Evolutionary conservation across 2,797 vertebrate genomes (phyloP).

Genomic region (Betta splendens): DNA sequence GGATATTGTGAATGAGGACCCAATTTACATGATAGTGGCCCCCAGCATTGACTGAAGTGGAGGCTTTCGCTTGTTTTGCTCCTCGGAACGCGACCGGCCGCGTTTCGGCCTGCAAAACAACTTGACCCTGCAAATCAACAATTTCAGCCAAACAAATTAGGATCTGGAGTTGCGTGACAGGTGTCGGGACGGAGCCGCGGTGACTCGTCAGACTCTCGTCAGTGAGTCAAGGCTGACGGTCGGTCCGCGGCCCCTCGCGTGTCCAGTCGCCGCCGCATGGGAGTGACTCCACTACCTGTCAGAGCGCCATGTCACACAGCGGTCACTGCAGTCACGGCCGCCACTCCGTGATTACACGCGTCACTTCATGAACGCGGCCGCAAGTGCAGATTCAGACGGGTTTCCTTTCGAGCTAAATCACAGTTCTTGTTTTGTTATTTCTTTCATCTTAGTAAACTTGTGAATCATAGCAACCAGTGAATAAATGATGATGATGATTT

Average conservation of each 20-base stretch:
- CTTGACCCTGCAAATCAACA: conserved; percentile 19
- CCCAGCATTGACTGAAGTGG: conserved; percentile 69
- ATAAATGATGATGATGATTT: neutral
- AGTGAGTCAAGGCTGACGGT: conserved; percentile 72
- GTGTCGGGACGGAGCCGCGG: conserved; percentile 34
- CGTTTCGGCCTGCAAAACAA: conserved; percentile 15
- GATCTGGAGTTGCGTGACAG: conserved; percentile 44
- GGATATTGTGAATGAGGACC: conserved; percentile 74
- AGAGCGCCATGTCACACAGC: conserved; percentile 48
- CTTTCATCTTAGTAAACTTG: too few relatives aligned
- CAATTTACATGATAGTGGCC: conserved; percentile 75
- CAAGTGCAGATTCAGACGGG: conserved; percentile 1
- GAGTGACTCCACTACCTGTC: conserved; percentile 64
- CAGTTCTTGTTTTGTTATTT: too few relatives aligned
- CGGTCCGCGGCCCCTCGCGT: conserved; percentile 50
- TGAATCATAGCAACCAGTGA: neutral
- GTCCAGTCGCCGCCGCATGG: conserved; percentile 56
- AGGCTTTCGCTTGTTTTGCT: conserved; percentile 60
- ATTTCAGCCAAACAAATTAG: conserved; percentile 34
- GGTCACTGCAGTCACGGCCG: conserved; percentile 27
- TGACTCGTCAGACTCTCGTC: conserved; percentile 42
- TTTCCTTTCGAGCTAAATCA: too few relatives aligned
- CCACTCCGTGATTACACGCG: too few relatives aligned
- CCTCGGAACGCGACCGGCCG: neutral
- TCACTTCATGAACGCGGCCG: neutral